Evolutionary conservation across 2,888 invertebrate species (phyloP), one percentile per base, ranked within the genome.

Genomic region (Hyposoter dolosus): DNA sequence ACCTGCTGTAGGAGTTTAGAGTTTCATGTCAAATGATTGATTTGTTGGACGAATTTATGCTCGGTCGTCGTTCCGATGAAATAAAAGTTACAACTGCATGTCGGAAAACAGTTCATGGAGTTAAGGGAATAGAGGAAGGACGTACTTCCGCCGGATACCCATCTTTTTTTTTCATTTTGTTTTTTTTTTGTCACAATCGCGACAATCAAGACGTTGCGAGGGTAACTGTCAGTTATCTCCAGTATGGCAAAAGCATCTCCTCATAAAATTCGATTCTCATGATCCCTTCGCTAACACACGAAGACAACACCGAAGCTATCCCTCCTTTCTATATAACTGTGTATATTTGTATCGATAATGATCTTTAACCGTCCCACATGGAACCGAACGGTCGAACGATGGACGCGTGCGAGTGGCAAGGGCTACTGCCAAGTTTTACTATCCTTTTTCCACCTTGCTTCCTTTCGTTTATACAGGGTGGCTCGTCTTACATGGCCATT

Each of bases 61-160:
- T 3, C 3, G 23, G 23, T 12, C 10, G 15, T 28, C 60, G 28
- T 28, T 28, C 28, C 12, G 28, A 60, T 10, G 28, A 5, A 19
- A 15, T 28, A 0, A 9, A 35, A 40, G 19, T n/a, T 10, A 19
- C n/a, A 19, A 35, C 6, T 35, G n/a, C 10, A 35, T 35, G 66
- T 35, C 2, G 32, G 19, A 65, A 65, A 89, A 85, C 88, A 45
- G 15, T 40, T 40, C 40, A 40, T 40, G 10, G 9, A 19, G 50
- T 60, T 47, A 60, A 78, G 79, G 35, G 60, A 66, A 80, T 76
- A 87, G 87, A 76, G 87, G 86, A 88, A 88, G 83, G 72, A 84
- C 63, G 81, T 88, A 90, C 91, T 93, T 94, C 94, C 94, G 94
- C 91, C 94, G 94, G 94, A 94, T 94, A 93, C 92, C 90, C 92